Evolutionary conservation across 2,888 invertebrate genomes (phyloP).

Genomic region (Hololepta plana): DNA sequence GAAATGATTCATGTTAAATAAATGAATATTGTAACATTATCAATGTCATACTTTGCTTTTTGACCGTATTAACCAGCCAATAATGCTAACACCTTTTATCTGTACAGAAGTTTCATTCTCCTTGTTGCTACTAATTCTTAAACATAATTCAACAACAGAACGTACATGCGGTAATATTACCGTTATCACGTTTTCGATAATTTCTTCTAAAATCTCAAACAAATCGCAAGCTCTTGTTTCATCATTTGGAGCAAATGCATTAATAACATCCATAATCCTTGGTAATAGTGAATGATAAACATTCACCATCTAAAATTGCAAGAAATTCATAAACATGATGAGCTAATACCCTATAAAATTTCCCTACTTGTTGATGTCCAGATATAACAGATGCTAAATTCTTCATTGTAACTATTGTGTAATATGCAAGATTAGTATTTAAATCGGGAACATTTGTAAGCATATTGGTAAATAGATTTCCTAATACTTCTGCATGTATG

Average conservation of each 20-base stretch:
- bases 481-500: slow-evolving; percentile 41
- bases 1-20: slow-evolving; percentile 2
- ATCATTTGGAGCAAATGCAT: slow-evolving; percentile 33
- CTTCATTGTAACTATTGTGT: slow-evolving; percentile 43
- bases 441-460: slow-evolving; percentile 28
- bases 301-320: slow-evolving; percentile 29
- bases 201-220: slow-evolving; percentile 44
- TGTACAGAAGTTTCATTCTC: slow-evolving; percentile 40
- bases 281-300: slow-evolving; percentile 43
- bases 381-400: slow-evolving; percentile 44
- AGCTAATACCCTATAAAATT: slow-evolving; percentile 1
- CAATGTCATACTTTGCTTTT: slow-evolving; percentile 43
- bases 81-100: slow-evolving; percentile 46
- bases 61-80: slow-evolving; percentile 44
- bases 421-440: slow-evolving; percentile 33
- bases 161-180: slow-evolving; percentile 45
- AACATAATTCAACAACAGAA: slow-evolving; percentile 43
- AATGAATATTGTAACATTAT: too few species aligned
- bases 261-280: slow-evolving; percentile 40
- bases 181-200: slow-evolving; percentile 41
- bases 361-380: slow-evolving; percentile 39
- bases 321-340: slow-evolving; percentile 2
- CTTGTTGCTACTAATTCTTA: slow-evolving; percentile 39
- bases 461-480: slow-evolving; percentile 32
- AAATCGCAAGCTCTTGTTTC: slow-evolving; percentile 41